Base-by-base conservation (phyloP, 92 coral and sea anemone species). In the Epizoanthus fatuus region DNA sequence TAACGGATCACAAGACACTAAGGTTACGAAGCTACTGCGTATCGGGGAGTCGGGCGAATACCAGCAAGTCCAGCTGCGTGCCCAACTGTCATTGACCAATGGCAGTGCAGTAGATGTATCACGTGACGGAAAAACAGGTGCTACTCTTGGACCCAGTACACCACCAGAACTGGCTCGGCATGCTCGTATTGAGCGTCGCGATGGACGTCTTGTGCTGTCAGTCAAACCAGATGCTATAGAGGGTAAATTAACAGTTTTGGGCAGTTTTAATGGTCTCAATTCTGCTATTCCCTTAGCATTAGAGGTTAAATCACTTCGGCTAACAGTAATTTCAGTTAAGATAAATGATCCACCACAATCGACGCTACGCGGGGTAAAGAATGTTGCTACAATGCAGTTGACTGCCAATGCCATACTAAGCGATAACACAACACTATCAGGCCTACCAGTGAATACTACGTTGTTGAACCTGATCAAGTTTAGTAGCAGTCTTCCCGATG, bases 101-200 rank as follows among this genome's bases (percentile, higher is more conserved):
- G 92, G 92, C 3, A 88, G 88, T 5, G 20, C 8, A n/a, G 44
- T 25, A 1, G 92, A 88, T 17, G 62, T 88, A 15, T 55, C 88
- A 67, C 72, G 68, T 45, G 80, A 76, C 74, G 15, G 14, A 40
- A 47, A 59, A 29, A 35, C 76, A 60, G 25, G 17, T 11, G 79
- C 57, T 52, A 44, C 59, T 53, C 60, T 84, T 19, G 60, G 57
- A 20, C 73, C 89, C 12, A 67, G 79, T 42, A 67, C 79, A 62
- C 88, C 92, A 19, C 56, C 88, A 68, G 88, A 58, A 52, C 82
- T 88, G 85, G 82, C 65, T 45, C 80, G 17, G 79, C 32, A 35
- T 62, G 80, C 56, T 47, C 19, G 25, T 13, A 69, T 88, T 12
- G 74, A 19, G 42, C 35, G 53, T 2, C 14, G 9, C 0, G 32